phyloP scores from a whole-genome alignment of 2,888 invertebrate species.

The Ophioninae sp. region DNA sequence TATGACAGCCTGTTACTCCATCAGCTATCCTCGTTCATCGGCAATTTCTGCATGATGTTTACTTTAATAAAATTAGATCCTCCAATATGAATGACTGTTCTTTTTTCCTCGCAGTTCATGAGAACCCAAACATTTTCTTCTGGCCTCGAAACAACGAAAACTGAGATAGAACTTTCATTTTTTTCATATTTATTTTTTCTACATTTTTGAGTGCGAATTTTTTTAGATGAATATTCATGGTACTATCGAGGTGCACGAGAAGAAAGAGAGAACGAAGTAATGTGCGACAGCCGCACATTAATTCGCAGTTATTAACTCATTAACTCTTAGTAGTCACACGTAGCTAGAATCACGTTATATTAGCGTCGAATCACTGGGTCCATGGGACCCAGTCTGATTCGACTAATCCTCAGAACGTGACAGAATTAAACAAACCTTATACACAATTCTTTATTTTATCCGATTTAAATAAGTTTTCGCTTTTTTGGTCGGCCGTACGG shows the following conservation, averaged over 20 bases:
- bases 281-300: too few species aligned
- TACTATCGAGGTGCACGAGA: background rate
- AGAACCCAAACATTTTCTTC: background rate
- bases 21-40: background rate
- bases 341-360: too few species aligned
- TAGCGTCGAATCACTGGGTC: too few species aligned
- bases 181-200: background rate
- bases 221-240: background rate
- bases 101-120: background rate
- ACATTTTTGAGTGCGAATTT: background rate
- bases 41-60: background rate
- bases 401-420: too few species aligned
- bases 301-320: background rate
- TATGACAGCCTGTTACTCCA: conserved; percentile 5
- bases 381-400: too few species aligned
- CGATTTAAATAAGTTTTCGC: too few species aligned
- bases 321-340: too few species aligned
- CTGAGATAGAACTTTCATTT: background rate
- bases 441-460: too few species aligned
- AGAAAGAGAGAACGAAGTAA: background rate
- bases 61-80: background rate
- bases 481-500: too few species aligned
- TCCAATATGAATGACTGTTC: background rate
- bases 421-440: too few species aligned
- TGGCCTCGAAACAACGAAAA: background rate